phyloP scores from a whole-genome alignment of 2,113 vertebrate species.

The Sander lucioperca region DNA sequence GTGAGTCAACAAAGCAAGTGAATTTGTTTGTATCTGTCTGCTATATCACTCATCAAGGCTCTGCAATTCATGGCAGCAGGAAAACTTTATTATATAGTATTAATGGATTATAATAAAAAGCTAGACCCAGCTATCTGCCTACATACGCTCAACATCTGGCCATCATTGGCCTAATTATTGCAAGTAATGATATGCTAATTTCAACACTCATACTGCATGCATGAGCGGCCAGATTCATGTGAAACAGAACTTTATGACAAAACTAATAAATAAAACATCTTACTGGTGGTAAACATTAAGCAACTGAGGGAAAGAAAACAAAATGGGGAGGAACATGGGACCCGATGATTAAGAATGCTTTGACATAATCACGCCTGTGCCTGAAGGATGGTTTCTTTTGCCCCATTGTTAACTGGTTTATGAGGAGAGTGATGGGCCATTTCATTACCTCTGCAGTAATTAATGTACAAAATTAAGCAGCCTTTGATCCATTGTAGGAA shows the following conservation, averaged over 20 bases:
- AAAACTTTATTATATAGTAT: constrained; percentile 75
- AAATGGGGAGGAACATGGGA: constrained; percentile 52
- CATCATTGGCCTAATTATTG: constrained; percentile 94
- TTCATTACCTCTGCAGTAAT: constrained; percentile 79
- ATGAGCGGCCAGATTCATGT: constrained; percentile 86
- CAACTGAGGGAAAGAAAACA: constrained; percentile 71
- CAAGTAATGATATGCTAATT: constrained; percentile 95
- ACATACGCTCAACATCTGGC: constrained; percentile 89
- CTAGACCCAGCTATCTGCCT: constrained; percentile 79
- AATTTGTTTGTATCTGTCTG: constrained; percentile 45
- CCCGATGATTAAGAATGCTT: constrained; percentile 73
- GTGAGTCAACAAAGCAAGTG: constrained; percentile 27
- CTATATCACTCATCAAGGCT: constrained; percentile 48
- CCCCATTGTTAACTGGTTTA: constrained; percentile 76
- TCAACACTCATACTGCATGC: constrained; percentile 90
- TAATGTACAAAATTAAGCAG: constrained; percentile 72
- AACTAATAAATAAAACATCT: constrained; percentile 90
- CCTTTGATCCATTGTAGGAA: constrained; percentile 70
- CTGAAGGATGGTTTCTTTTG: constrained; percentile 75
- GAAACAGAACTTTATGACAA: constrained; percentile 87
- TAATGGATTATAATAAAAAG: constrained; percentile 82
- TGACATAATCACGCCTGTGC: constrained; percentile 66
- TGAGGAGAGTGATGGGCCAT: constrained; percentile 78
- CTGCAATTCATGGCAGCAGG: constrained; percentile 58
- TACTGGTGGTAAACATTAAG: constrained; percentile 85